Conservation (phyloP, 2,888 invertebrate genomes). For the Brachylomia viminalis region DNA sequence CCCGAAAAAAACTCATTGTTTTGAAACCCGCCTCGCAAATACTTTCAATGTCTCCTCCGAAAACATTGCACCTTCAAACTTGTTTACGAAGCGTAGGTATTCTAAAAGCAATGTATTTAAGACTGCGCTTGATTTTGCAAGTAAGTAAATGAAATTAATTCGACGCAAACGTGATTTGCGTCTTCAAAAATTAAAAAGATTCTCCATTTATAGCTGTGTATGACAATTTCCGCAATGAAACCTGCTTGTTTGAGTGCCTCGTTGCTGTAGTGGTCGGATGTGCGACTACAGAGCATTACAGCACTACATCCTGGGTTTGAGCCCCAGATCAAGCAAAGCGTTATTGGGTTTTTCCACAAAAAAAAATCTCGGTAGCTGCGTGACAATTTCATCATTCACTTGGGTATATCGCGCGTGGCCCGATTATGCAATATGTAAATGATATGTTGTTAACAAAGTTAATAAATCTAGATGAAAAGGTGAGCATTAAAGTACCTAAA, state of each 20-base stretch:
- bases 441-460: too few species aligned
- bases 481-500: too few species aligned
- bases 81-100: constrained; percentile 21
- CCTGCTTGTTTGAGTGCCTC: too few species aligned
- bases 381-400: too few species aligned
- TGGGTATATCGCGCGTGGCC: too few species aligned
- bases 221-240: not conserved
- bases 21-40: constrained; percentile 37
- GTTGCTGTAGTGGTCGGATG: not conserved
- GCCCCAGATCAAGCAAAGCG: too few species aligned
- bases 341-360: not conserved
- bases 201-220: not conserved
- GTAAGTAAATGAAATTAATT: not conserved
- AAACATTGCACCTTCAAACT: constrained; percentile 42
- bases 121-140: constrained; percentile 12
- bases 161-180: not conserved
- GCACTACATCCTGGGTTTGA: too few species aligned
- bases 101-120: constrained; percentile 16
- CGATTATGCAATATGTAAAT: too few species aligned
- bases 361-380: too few species aligned
- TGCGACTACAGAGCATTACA: too few species aligned
- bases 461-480: too few species aligned
- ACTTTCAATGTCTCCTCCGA: constrained; percentile 47
- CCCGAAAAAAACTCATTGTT: constrained; percentile 57
- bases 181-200: not conserved